phyloP scores from a whole-genome alignment of 1,140 invertebrate species.

The Saccostrea echinata region DNA sequence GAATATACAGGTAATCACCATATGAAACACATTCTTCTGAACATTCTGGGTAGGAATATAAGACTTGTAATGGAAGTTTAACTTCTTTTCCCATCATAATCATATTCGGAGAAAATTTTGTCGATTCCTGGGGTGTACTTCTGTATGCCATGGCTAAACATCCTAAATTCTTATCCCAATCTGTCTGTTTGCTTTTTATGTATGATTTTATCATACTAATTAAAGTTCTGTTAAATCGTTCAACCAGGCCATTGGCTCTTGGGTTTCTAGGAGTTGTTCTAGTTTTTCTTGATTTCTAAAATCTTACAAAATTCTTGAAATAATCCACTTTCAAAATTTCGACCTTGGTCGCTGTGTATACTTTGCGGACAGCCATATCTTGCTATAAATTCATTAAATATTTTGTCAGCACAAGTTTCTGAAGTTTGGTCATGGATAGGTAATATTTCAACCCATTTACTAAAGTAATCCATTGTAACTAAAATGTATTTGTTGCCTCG shows the following conservation, averaged over 20 bases:
- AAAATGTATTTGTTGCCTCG: conserved; percentile 51
- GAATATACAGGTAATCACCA: conserved; percentile 47
- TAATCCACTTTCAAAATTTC: conserved; percentile 45
- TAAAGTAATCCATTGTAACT: conserved; percentile 45
- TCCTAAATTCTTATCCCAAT: conserved; percentile 41
- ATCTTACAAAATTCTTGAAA: conserved; percentile 37
- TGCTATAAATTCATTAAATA: conserved; percentile 49
- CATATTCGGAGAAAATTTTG: conserved; percentile 31
- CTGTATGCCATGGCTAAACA: conserved; percentile 40
- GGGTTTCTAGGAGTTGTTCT: conserved; percentile 2
- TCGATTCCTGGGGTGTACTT: conserved; percentile 53
- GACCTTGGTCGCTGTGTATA: conserved; percentile 43
- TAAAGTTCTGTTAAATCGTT: conserved; percentile 71
- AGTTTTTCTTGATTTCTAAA: conserved; percentile 29
- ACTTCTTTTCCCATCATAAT: conserved; percentile 35
- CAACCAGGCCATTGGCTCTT: conserved; percentile 61
- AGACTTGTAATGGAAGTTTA: neutral
- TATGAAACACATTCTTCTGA: conserved; percentile 33
- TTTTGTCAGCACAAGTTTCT: conserved; percentile 4
- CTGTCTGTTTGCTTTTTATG: neutral
- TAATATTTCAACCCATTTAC: conserved; percentile 44
- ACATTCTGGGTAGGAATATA: neutral
- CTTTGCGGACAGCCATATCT: conserved; percentile 34
- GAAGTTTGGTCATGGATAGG: conserved; percentile 47
- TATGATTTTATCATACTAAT: conserved; percentile 66